Evolutionary conservation across 2,888 invertebrate species (phyloP).

Genomic region (Boloria selene): DNA sequence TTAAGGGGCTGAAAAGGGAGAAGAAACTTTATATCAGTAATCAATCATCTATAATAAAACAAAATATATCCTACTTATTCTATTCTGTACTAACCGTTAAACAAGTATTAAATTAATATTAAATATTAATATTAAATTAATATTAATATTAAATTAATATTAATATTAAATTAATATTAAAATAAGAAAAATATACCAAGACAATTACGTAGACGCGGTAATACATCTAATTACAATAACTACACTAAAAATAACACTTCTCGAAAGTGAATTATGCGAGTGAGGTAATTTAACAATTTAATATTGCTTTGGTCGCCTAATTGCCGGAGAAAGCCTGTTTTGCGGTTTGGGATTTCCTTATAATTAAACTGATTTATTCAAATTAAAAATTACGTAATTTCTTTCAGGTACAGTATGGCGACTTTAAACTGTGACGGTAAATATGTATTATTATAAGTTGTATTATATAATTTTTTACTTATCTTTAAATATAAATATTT

Average conservation of each 20-base stretch:
- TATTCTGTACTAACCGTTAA: neutral
- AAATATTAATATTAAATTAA: too few species aligned
- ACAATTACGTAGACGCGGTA: neutral
- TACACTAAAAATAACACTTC: neutral
- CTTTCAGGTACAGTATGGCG: conserved; percentile 10
- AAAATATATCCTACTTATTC: too few species aligned
- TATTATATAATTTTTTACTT: too few species aligned
- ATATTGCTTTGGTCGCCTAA: neutral
- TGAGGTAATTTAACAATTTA: neutral
- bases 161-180: too few species aligned
- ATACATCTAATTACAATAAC: neutral
- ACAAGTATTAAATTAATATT: too few species aligned
- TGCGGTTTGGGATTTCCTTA: conserved; percentile 5
- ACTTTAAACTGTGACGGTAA: conserved; percentile 5
- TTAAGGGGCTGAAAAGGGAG: too few species aligned
- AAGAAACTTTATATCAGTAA: too few species aligned
- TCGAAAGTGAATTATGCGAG: neutral
- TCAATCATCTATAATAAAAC: too few species aligned
- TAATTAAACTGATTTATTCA: conserved; percentile 4
- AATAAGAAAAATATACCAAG: neutral
- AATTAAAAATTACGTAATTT: conserved; percentile 17
- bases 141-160: too few species aligned
- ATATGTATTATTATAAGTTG: neutral
- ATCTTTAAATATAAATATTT: too few species aligned
- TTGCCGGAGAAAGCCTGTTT: conserved; percentile 9